Evolutionary conservation across 37 sponge, comb jelly and placozoan species (phyloP).

Genomic region (Spongilla lacustris): DNA sequence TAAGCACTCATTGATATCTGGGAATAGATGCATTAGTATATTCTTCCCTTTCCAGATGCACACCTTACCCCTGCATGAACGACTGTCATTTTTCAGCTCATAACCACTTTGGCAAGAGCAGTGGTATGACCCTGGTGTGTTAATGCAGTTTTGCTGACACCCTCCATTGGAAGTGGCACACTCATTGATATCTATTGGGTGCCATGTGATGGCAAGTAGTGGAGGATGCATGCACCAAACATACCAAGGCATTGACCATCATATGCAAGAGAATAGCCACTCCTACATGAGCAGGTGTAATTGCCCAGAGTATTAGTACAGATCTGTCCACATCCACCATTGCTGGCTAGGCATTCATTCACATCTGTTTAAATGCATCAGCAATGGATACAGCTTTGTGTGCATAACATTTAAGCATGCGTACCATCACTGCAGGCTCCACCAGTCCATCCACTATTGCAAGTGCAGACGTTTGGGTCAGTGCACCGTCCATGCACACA

Average conservation of each 20-base stretch:
- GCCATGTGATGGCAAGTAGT: background rate
- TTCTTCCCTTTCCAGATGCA: background rate
- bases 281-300: background rate
- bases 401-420: background rate
- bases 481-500: background rate
- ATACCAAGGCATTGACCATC: background rate
- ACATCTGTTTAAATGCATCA: background rate
- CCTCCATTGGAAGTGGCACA: slow-evolving; percentile 27
- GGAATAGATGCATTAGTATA: background rate
- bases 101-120: slow-evolving; percentile 33
- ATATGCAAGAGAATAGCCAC: background rate
- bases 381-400: background rate
- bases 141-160: slow-evolving; percentile 39
- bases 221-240: background rate
- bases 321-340: background rate
- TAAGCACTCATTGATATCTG: background rate
- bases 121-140: slow-evolving; percentile 4
- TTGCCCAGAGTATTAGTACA: background rate
- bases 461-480: background rate
- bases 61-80: slow-evolving; percentile 11
- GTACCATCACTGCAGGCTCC: background rate
- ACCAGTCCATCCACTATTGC: background rate
- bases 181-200: slow-evolving; percentile 34
- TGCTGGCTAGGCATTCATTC: background rate
- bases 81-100: background rate